Evolutionary conservation across 2,113 vertebrate species (phyloP).

Genomic region (Anoura caudifer): DNA sequence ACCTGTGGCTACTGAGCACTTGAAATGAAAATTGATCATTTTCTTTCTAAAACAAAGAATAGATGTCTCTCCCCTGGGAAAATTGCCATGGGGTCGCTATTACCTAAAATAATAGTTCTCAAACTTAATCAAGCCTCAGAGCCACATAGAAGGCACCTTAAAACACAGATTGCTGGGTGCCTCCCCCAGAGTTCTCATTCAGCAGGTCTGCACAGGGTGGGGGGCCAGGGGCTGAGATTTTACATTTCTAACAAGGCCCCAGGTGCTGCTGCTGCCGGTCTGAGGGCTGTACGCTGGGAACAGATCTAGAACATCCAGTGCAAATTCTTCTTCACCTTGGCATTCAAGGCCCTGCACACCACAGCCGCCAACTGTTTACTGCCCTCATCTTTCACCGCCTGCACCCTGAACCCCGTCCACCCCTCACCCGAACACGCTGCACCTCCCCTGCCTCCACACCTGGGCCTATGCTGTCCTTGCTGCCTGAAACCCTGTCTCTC

Average conservation of each 20-base stretch:
- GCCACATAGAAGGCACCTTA: neutral
- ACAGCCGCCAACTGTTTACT: neutral
- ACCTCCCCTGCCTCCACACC: neutral
- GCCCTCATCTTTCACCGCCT: neutral
- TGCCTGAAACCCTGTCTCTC: neutral
- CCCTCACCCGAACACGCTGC: accelerated
- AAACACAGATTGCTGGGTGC: neutral
- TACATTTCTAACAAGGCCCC: neutral
- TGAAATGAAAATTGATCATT: neutral
- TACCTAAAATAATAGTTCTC: neutral
- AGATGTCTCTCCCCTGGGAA: neutral
- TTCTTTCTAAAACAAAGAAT: neutral
- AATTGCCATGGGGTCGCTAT: neutral
- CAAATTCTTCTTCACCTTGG: neutral
- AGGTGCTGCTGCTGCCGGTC: neutral
- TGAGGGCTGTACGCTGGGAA: neutral
- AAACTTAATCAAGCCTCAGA: neutral
- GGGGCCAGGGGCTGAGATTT: neutral
- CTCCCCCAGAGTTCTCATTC: neutral
- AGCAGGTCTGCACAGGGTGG: neutral
- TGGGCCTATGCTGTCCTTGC: accelerated
- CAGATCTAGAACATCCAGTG: neutral
- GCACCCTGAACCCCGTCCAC: neutral
- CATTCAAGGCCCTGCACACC: neutral
- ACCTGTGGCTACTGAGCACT: neutral